Conservation (phyloP, 2,113 vertebrate species). For the Corynorhinus townsendii region DNA sequence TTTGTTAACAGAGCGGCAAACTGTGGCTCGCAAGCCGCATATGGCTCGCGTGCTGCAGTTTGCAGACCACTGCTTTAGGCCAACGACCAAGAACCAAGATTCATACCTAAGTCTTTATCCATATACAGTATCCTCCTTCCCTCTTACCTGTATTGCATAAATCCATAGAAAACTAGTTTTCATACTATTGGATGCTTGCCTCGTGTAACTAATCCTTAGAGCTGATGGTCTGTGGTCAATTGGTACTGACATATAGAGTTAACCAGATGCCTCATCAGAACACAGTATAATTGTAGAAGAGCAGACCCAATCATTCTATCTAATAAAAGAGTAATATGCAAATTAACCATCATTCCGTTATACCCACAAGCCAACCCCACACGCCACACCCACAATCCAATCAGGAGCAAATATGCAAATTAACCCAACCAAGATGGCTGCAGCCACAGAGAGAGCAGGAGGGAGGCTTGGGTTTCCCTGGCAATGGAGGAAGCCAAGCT, state of each 20-base stretch:
- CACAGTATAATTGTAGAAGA: neutral
- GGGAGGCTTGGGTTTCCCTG: no score
- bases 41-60: no score
- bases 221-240: neutral
- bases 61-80: neutral
- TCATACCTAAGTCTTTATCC: neutral
- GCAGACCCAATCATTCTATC: neutral
- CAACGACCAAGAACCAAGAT: neutral
- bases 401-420: no score
- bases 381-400: no score
- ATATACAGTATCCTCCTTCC: neutral
- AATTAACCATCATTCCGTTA: no score
- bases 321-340: no score
- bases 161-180: neutral
- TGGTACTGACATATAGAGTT: neutral
- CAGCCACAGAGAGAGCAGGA: no score
- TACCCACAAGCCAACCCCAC: no score
- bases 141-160: neutral
- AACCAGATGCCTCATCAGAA: neutral
- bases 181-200: neutral
- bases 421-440: no score
- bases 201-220: neutral
- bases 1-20: no score
- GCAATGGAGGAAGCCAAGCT: no score
- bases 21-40: no score